phyloP scores from a whole-genome alignment of 2,888 invertebrate species.

The Microdon myrmicae region DNA sequence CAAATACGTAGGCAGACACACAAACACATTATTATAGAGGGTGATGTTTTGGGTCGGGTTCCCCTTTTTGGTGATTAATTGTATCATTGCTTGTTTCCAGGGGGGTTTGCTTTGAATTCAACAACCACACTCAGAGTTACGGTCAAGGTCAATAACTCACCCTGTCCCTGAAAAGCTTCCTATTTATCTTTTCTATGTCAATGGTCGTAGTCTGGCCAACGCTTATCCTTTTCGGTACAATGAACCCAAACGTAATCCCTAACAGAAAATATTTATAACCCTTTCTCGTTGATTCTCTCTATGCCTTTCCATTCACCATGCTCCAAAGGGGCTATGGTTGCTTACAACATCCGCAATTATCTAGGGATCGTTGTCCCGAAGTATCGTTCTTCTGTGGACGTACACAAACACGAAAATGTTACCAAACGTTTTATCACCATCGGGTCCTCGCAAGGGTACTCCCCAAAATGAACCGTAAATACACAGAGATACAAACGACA shows the following conservation, averaged over 20 bases:
- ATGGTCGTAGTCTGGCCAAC: not conserved
- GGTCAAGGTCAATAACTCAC: constrained; percentile 32
- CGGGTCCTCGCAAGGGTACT: constrained; percentile 19
- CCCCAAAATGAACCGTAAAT: constrained; percentile 10
- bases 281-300: constrained; percentile 25
- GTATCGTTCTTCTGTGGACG: constrained; percentile 25
- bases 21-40: not conserved
- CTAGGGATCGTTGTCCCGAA: constrained; percentile 33
- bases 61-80: constrained; percentile 36
- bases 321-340: constrained; percentile 31
- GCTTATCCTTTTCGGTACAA: constrained; percentile 27
- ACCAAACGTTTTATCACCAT: constrained; percentile 22
- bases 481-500: constrained; percentile 24
- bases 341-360: constrained; percentile 22
- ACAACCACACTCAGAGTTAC: constrained; percentile 16
- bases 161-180: constrained; percentile 1
- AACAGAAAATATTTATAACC: constrained; percentile 12
- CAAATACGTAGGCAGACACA: constrained; percentile 18
- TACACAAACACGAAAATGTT: constrained; percentile 13
- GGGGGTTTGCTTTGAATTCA: constrained; percentile 10
- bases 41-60: constrained; percentile 14
- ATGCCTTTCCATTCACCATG: constrained; percentile 19
- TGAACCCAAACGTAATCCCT: constrained; percentile 28
- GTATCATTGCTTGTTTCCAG: too few relatives aligned
- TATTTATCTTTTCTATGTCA: not conserved